Percentiles rank a stretch among this genome's conserved stretches.
Conservation (phyloP, 2,888 invertebrate species). For the Punctoribates punctum region DNA sequence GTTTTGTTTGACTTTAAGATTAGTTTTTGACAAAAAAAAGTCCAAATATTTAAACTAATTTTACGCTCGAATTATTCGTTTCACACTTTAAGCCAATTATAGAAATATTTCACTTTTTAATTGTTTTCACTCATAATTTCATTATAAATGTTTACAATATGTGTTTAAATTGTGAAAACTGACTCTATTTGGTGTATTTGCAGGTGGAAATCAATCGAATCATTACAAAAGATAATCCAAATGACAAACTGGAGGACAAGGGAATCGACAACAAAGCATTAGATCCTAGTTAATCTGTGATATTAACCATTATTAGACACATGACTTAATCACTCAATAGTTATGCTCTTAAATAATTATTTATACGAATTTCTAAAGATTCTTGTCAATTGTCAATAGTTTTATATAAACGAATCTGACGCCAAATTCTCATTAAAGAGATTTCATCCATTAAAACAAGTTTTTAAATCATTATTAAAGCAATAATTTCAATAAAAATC, state of each 20-base stretch:
- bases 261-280: slow-evolving; percentile 1
- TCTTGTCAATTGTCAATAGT: too few relatives aligned
- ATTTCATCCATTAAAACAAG: too few relatives aligned
- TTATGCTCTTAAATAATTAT: too few relatives aligned
- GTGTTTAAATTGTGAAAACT: background rate
- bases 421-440: too few relatives aligned
- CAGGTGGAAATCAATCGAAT: background rate
- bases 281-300: background rate
- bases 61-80: too few relatives aligned
- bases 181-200: background rate
- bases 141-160: background rate
- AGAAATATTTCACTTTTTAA: background rate
- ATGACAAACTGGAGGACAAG: background rate
- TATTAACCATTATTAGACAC: background rate
- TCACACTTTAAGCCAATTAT: too few relatives aligned
- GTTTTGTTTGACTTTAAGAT: background rate
- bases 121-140: background rate
- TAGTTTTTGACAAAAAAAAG: background rate
- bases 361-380: too few relatives aligned
- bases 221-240: background rate
- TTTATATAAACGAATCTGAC: too few relatives aligned
- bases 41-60: background rate
- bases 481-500: too few relatives aligned
- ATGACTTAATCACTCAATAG: too few relatives aligned
- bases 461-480: too few relatives aligned